Evolutionary conservation across 2,888 invertebrate genomes (phyloP).

Genomic region (Autographa pulchrina): DNA sequence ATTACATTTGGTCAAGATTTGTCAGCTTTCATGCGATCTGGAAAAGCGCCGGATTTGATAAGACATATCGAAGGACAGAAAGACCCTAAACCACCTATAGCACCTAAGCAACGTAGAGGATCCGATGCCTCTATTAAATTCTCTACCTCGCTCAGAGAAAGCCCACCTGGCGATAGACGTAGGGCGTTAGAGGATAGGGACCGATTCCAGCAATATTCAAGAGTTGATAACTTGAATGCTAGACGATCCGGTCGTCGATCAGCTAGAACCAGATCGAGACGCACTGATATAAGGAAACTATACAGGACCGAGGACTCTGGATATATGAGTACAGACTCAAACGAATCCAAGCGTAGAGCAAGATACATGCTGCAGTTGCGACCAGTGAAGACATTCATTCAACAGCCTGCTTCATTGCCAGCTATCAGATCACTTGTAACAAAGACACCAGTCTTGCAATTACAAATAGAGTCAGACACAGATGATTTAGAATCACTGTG

Average conservation of each 20-base stretch:
- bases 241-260: constrained; percentile 82
- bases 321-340: constrained; percentile 95
- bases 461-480: constrained; percentile 89
- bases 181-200: constrained; percentile 81
- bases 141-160: constrained; percentile 68
- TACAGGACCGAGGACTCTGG: constrained; percentile 93
- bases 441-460: constrained; percentile 71
- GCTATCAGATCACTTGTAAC: constrained; percentile 62
- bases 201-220: constrained; percentile 74
- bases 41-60: constrained; percentile 78
- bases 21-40: constrained; percentile 72
- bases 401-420: constrained; percentile 67
- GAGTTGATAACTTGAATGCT: constrained; percentile 77
- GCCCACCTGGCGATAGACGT: constrained; percentile 77
- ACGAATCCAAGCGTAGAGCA: constrained; percentile 89
- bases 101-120: constrained; percentile 79
- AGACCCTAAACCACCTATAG: constrained; percentile 81
- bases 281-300: constrained; percentile 81
- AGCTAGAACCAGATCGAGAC: constrained; percentile 79
- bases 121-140: constrained; percentile 74
- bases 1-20: constrained; percentile 78
- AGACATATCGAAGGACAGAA: constrained; percentile 74
- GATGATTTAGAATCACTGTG: constrained; percentile 94
- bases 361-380: constrained; percentile 84
- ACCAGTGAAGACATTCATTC: constrained; percentile 70